A percentile compares a stretch with the other conserved stretches of the same genome.
Conservation (phyloP, 2,113 vertebrate genomes). For the Bettongia penicillata region DNA sequence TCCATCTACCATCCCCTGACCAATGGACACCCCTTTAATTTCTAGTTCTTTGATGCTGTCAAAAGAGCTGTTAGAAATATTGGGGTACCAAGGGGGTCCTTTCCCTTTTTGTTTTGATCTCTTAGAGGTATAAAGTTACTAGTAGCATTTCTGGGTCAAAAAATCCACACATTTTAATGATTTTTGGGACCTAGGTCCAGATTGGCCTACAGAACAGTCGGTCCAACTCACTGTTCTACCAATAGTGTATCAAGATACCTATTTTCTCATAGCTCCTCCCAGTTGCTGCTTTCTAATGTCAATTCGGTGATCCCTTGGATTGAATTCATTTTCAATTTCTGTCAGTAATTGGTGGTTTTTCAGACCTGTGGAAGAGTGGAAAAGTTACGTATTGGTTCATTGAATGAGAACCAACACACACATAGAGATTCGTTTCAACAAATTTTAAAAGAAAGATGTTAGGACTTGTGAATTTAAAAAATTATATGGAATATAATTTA, state of each 20-base stretch:
- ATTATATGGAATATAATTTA: background rate
- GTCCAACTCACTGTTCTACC: background rate
- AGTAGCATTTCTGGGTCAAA: background rate
- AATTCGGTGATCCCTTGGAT: background rate
- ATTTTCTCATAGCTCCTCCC: background rate
- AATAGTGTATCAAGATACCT: background rate
- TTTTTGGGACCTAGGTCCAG: background rate
- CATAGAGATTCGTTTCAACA: background rate
- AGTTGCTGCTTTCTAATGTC: background rate
- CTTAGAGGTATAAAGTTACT: background rate
- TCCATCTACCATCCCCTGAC: background rate
- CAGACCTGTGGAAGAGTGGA: background rate
- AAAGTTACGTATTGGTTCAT: background rate
- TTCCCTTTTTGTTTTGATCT: background rate
- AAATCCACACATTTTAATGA: background rate
- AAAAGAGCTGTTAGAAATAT: background rate
- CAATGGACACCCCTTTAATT: background rate
- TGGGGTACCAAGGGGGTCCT: background rate
- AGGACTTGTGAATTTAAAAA: background rate
- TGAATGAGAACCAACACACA: background rate
- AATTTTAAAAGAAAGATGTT: background rate
- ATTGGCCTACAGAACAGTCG: background rate
- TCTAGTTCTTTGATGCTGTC: too few relatives aligned
- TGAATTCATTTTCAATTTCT: background rate
- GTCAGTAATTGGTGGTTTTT: background rate